phyloP scores from a whole-genome alignment of 2,888 invertebrate genomes.

The Buathra laborator region DNA sequence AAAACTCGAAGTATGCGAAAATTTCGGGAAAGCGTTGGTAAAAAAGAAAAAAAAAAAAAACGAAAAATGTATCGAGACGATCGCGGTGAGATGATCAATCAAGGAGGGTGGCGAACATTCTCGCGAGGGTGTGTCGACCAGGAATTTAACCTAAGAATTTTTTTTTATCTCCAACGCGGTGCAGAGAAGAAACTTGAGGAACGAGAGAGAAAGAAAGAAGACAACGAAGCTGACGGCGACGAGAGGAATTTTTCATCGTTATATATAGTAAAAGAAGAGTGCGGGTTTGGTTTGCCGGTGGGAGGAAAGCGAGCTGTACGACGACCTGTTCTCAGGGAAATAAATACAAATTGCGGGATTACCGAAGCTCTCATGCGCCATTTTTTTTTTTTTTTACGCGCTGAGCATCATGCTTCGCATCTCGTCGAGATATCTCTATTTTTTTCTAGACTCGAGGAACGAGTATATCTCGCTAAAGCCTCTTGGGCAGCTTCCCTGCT shows the following conservation, averaged over 20 bases:
- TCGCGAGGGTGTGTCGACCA: slow-evolving; percentile 59
- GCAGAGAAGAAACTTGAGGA: slow-evolving; percentile 33
- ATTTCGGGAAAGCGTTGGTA: slow-evolving; percentile 36
- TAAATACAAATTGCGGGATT: slow-evolving; percentile 85
- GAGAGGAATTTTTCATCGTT: slow-evolving; percentile 84
- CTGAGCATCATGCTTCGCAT: slow-evolving; percentile 60
- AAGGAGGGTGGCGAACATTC: slow-evolving; percentile 60
- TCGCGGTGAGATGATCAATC: slow-evolving; percentile 64
- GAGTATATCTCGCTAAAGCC: slow-evolving; percentile 29
- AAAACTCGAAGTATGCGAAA: slow-evolving; percentile 40
- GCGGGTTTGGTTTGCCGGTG: slow-evolving; percentile 24
- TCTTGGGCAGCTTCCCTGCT: slow-evolving; percentile 8
- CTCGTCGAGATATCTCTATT: slow-evolving; percentile 76
- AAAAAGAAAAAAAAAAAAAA: slow-evolving; percentile 10
- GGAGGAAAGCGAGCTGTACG: slow-evolving; percentile 66
- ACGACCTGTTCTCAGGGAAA: slow-evolving; percentile 79
- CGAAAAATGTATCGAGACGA: slow-evolving; percentile 64
- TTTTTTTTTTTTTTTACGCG: slow-evolving; percentile 41
- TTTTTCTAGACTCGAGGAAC: slow-evolving; percentile 64
- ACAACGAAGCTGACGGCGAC: slow-evolving; percentile 70
- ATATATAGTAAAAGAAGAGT: slow-evolving; percentile 78
- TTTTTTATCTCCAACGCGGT: slow-evolving; percentile 60
- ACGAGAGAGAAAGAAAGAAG: slow-evolving; percentile 32
- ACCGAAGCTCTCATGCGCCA: slow-evolving; percentile 75
- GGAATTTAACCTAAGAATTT: slow-evolving; percentile 77